Evolutionary conservation across 2,888 invertebrate species (phyloP).

Genomic region (Tribolium freemani): DNA sequence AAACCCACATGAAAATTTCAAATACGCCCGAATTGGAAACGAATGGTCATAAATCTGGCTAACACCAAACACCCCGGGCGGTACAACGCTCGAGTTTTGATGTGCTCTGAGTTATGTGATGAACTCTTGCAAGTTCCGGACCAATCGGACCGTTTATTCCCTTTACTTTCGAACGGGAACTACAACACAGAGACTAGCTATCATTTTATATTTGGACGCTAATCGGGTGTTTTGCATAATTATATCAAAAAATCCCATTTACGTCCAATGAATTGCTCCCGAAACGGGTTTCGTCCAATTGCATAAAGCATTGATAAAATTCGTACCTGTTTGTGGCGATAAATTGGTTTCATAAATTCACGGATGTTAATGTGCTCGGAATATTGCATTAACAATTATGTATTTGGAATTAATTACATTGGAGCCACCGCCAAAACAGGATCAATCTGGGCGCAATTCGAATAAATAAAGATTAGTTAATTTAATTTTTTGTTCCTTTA

Average conservation of each 20-base stretch:
- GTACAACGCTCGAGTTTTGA: slow-evolving; percentile 20
- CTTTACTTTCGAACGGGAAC: background rate
- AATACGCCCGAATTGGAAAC: slow-evolving; percentile 21
- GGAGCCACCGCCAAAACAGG: too few species aligned
- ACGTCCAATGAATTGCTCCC: background rate
- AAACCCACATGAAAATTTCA: slow-evolving; percentile 13
- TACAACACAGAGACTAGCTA: background rate
- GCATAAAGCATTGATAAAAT: background rate
- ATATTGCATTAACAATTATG: too few species aligned
- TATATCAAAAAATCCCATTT: slow-evolving; percentile 1
- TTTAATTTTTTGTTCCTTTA: too few species aligned
- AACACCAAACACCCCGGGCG: slow-evolving; percentile 18
- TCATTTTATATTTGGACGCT: background rate
- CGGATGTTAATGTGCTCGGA: background rate
- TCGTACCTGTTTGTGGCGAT: background rate
- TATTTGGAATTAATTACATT: too few species aligned
- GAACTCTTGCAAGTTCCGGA: slow-evolving; percentile 12
- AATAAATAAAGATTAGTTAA: too few species aligned
- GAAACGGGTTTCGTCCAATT: background rate
- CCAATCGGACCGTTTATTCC: background rate
- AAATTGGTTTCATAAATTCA: background rate
- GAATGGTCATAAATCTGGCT: slow-evolving; percentile 24
- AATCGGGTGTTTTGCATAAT: background rate
- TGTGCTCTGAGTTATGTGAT: slow-evolving; percentile 24
- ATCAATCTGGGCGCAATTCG: too few species aligned